phyloP scores from a whole-genome alignment of 2,888 invertebrate species.

The Lasioglossum lativentre region DNA sequence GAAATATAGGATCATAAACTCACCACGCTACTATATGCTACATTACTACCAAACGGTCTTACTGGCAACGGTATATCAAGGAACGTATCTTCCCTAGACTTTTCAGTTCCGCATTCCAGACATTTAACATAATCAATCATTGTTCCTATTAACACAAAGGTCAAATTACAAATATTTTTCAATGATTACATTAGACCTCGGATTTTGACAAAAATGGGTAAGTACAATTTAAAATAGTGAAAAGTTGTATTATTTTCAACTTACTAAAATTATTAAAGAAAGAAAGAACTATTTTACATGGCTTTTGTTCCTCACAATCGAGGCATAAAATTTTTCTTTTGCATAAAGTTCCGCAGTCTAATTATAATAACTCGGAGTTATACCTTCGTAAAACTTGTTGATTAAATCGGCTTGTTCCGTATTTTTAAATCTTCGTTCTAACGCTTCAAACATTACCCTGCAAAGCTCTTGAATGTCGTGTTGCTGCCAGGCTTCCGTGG shows the following conservation, averaged over 20 bases:
- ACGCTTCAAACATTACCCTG: constrained; percentile 95
- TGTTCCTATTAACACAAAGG: constrained; percentile 85
- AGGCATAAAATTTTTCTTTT: too few species aligned
- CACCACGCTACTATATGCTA: constrained; percentile 92
- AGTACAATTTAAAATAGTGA: too few species aligned
- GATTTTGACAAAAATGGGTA: too few species aligned
- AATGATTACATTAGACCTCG: neutral
- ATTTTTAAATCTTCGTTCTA: constrained; percentile 93
- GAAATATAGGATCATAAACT: constrained; percentile 69
- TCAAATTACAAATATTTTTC: constrained; percentile 37
- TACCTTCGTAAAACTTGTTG: constrained; percentile 91
- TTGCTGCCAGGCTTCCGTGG: constrained; percentile 95
- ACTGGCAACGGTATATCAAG: constrained; percentile 95
- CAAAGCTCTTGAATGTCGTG: constrained; percentile 96
- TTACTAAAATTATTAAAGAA: too few species aligned
- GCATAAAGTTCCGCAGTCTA: neutral
- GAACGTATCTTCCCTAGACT: constrained; percentile 92
- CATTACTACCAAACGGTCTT: constrained; percentile 91
- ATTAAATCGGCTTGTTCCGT: constrained; percentile 93
- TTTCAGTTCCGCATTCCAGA: constrained; percentile 93
- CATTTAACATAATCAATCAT: constrained; percentile 96
- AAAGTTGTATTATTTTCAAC: too few species aligned
- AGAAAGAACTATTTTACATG: too few species aligned
- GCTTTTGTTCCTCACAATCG: too few species aligned
- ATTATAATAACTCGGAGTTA: constrained; percentile 59